These are phyloP conservation scores for Brachionus angularis DNA, from an alignment of 1,140 invertebrate genomes.

Conservation along the genomic window DNA sequence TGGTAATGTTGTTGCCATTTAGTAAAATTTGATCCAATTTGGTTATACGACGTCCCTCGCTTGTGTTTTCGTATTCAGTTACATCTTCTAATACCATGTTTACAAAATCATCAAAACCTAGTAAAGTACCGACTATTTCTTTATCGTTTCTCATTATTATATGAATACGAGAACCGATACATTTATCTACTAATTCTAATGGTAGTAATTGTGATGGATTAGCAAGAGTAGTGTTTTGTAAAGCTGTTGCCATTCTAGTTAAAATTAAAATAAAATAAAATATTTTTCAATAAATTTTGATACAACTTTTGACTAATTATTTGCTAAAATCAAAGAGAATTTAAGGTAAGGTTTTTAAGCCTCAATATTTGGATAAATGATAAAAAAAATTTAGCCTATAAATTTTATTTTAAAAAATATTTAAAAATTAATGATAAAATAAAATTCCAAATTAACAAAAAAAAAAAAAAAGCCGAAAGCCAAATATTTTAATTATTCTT, in stretches of 20 bases:
- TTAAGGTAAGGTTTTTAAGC: no score
- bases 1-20: conserved; percentile 98
- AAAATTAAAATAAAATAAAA: not conserved
- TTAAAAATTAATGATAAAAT: no score
- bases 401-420: no score
- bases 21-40: conserved; percentile 95
- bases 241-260: not conserved
- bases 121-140: conserved; percentile 93
- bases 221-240: conserved; percentile 14
- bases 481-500: not conserved
- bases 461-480: no score
- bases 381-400: no score
- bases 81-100: conserved; percentile 58
- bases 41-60: conserved; percentile 89
- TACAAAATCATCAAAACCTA: conserved; percentile 98
- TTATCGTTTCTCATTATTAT: conserved; percentile 99
- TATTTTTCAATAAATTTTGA: conserved; percentile 1
- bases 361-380: no score
- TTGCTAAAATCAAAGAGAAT: no score
- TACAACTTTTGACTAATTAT: no score
- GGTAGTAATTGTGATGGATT: conserved; percentile 26
- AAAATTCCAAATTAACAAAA: no score
- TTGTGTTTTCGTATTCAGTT: conserved; percentile 71
- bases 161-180: conserved; percentile 96
- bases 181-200: conserved; percentile 96